phyloP scores from a whole-genome alignment of 1,140 invertebrate species.

The Araneus ventricosus region DNA sequence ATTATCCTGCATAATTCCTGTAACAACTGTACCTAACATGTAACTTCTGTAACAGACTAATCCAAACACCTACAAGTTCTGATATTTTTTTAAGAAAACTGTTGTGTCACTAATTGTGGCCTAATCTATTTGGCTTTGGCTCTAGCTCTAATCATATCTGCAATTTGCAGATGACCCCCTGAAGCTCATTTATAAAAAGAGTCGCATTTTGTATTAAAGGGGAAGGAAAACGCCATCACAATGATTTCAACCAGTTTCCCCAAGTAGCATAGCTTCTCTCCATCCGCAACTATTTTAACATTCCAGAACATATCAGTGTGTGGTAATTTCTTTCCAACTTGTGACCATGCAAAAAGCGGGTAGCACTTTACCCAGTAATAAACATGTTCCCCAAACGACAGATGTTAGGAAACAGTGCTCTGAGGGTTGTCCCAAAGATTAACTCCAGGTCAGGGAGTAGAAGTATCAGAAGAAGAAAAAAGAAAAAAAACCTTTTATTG shows the following conservation, averaged over 20 bases:
- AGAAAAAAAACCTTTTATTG: constrained; percentile 60
- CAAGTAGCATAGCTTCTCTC: background rate
- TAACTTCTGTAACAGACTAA: no score
- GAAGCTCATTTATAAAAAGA: constrained; percentile 4
- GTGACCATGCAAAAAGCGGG: constrained; percentile 33
- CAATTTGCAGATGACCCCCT: background rate
- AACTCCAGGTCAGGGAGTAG: constrained; percentile 66
- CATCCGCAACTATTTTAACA: background rate
- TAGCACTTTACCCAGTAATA: constrained; percentile 65
- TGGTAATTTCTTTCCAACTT: constrained; percentile 14
- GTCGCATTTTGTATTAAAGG: constrained; percentile 4
- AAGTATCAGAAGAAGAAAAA: constrained; percentile 43
- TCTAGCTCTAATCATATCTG: no score
- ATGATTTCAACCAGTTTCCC: background rate
- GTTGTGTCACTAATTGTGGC: no score
- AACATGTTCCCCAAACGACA: constrained; percentile 65
- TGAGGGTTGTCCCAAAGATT: constrained; percentile 57
- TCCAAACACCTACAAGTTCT: no score
- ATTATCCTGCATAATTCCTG: no score
- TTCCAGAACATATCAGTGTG: constrained; percentile 40
- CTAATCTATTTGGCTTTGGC: no score
- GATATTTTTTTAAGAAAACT: no score
- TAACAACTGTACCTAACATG: no score
- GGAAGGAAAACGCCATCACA: background rate
- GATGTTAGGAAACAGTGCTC: constrained; percentile 68